Conservation (phyloP, 2,888 invertebrate species). For the Linnaemya vulpina region DNA sequence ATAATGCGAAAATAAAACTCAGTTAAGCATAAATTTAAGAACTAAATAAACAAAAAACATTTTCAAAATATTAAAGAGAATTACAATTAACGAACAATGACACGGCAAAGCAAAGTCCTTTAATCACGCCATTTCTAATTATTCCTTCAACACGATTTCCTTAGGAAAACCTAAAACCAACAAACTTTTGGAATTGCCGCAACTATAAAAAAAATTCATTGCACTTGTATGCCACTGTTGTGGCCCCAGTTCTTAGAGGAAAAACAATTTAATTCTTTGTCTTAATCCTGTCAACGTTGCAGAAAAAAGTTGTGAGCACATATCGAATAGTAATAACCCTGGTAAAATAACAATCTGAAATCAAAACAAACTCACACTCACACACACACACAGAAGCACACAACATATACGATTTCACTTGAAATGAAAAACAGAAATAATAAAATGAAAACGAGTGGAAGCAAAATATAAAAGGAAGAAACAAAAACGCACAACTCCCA, state of each 20-base stretch:
- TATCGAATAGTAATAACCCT: slow-evolving; percentile 6
- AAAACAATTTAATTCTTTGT: slow-evolving; percentile 44
- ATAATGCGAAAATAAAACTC: too few relatives aligned
- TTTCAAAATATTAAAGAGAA: too few relatives aligned
- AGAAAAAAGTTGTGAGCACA: not conserved
- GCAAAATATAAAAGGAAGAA: not conserved
- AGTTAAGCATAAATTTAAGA: too few relatives aligned
- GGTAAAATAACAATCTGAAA: slow-evolving; percentile 48
- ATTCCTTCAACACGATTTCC: too few relatives aligned
- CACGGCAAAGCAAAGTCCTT: too few relatives aligned
- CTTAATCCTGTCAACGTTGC: slow-evolving; percentile 31
- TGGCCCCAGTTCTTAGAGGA: not conserved
- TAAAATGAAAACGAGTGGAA: slow-evolving; percentile 9
- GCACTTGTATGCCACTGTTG: not conserved
- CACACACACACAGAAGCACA: too few relatives aligned
- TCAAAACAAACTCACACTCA: slow-evolving; percentile 5
- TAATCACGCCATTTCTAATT: too few relatives aligned
- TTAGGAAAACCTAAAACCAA: too few relatives aligned
- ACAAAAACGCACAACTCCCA: slow-evolving; percentile 45
- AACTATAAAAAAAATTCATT: not conserved
- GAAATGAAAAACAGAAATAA: slow-evolving; percentile 30
- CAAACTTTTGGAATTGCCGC: not conserved
- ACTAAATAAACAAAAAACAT: too few relatives aligned
- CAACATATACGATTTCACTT: slow-evolving; percentile 23
- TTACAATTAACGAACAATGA: too few relatives aligned